These are phyloP conservation scores for Pseudopleuronectes americanus DNA, from an alignment of 2,797 vertebrate species.

Conservation along the genomic window DNA sequence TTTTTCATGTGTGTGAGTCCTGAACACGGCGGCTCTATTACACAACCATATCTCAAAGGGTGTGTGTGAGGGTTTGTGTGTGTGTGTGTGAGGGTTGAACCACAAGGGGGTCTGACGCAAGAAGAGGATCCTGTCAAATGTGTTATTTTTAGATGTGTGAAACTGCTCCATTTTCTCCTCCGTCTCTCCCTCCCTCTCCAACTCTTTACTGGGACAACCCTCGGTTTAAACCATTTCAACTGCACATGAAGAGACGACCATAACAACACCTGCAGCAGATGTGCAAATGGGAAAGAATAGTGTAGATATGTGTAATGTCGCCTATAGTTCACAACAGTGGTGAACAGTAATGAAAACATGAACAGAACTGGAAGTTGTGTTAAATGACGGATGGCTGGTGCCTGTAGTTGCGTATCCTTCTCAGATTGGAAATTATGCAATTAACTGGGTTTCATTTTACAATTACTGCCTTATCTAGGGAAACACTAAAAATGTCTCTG, in stretches of 20 bases:
- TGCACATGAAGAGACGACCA: conserved; percentile 57
- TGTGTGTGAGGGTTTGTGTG: conserved; percentile 36
- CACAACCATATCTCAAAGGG: conserved; percentile 53
- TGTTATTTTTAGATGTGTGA: conserved; percentile 80
- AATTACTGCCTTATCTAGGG: conserved; percentile 20
- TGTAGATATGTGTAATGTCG: conserved; percentile 30
- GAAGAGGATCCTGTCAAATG: conserved; percentile 75
- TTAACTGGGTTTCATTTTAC: conserved; percentile 27
- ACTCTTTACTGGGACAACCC: conserved; percentile 61
- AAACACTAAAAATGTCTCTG: conserved; percentile 23
- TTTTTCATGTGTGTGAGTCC: conserved; percentile 10
- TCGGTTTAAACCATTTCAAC: conserved; percentile 61
- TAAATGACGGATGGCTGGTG: conserved; percentile 27
- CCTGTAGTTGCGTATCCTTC: conserved; percentile 9
- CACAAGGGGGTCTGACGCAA: conserved; percentile 70
- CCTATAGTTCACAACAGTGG: conserved; percentile 24
- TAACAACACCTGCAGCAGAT: conserved; percentile 51
- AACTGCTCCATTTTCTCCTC: conserved; percentile 72
- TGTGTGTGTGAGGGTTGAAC: conserved; percentile 45
- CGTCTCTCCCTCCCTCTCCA: conserved; percentile 20
- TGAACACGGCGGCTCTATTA: conserved; percentile 55
- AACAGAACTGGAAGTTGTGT: neutral
- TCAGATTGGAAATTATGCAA: conserved; percentile 21
- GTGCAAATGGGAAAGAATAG: conserved; percentile 51
- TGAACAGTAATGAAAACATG: conserved; percentile 16